Conservation (phyloP, 2,113 vertebrate species). For the Callipepla squamata region DNA sequence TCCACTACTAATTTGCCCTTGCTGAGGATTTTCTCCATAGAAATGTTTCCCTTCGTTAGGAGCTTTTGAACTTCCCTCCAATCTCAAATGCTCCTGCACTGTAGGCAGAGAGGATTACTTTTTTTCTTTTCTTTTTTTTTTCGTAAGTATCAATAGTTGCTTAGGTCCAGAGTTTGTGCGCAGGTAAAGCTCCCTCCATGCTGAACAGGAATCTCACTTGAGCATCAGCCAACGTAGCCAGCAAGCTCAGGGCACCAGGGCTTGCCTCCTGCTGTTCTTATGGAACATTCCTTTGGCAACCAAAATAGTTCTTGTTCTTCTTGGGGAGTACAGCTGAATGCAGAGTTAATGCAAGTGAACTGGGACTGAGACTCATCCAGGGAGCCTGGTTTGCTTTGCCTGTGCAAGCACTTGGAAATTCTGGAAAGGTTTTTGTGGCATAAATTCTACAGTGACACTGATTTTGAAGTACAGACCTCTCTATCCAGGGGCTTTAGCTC, state of each 20-base stretch:
- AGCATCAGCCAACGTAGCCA: not conserved
- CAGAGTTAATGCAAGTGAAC: conserved; percentile 7
- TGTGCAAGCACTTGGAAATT: not conserved
- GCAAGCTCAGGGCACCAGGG: not conserved
- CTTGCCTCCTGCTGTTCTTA: conserved; percentile 1
- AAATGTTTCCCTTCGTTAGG: conserved; percentile 20
- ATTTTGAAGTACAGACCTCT: not conserved
- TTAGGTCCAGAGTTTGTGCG: not conserved
- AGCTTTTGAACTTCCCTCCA: conserved; percentile 30
- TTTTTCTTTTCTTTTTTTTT: not conserved
- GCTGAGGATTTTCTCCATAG: not conserved
- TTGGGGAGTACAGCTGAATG: not conserved
- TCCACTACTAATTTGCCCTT: conserved; percentile 35
- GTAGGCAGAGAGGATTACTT: not conserved
- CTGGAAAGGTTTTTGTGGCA: not conserved
- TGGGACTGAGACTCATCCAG: not conserved
- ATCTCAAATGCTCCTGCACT: not conserved
- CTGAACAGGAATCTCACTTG: rapidly evolving
- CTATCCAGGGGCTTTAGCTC: not conserved
- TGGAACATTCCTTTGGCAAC: not conserved
- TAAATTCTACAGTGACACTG: not conserved
- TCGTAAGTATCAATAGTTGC: not conserved
- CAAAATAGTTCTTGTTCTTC: conserved; percentile 24
- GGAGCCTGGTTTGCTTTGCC: not conserved
- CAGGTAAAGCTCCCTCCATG: not conserved